Evolutionary conservation across 2,113 vertebrate species (phyloP).

Genomic region (Melanostigma gelatinosum): DNA sequence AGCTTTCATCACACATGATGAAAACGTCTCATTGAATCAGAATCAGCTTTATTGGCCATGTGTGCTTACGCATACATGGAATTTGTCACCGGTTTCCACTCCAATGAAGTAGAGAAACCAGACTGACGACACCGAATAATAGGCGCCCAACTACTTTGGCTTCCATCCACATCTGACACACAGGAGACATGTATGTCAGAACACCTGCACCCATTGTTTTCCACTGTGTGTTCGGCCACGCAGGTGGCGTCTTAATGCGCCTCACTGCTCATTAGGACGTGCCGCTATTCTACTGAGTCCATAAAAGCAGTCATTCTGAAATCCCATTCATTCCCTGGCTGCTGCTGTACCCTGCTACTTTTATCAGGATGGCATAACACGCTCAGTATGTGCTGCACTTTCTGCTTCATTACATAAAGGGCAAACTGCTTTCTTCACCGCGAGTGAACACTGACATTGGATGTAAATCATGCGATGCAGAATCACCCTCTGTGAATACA

Average conservation of each 20-base stretch:
- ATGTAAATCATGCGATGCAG: neutral
- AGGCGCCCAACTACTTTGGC: neutral
- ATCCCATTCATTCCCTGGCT: neutral
- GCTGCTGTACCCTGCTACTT: neutral
- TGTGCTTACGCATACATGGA: too few relatives aligned
- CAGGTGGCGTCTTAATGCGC: neutral
- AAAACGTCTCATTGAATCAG: neutral
- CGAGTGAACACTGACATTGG: neutral
- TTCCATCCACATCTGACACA: neutral
- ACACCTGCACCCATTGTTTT: neutral
- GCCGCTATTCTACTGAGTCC: neutral
- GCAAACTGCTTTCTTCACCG: neutral
- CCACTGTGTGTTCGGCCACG: too few relatives aligned
- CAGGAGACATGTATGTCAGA: neutral
- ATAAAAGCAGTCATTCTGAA: neutral
- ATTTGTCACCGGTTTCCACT: too few relatives aligned
- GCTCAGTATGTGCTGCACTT: neutral
- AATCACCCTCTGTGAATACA: neutral
- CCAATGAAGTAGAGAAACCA: neutral
- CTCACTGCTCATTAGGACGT: neutral
- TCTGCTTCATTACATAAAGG: constrained; percentile 7
- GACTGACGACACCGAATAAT: neutral
- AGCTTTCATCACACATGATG: neutral
- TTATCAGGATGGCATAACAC: neutral
- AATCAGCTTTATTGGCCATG: too few relatives aligned